Conservation (phyloP, 1,140 invertebrate genomes). For the Drosophila pectinifera region DNA sequence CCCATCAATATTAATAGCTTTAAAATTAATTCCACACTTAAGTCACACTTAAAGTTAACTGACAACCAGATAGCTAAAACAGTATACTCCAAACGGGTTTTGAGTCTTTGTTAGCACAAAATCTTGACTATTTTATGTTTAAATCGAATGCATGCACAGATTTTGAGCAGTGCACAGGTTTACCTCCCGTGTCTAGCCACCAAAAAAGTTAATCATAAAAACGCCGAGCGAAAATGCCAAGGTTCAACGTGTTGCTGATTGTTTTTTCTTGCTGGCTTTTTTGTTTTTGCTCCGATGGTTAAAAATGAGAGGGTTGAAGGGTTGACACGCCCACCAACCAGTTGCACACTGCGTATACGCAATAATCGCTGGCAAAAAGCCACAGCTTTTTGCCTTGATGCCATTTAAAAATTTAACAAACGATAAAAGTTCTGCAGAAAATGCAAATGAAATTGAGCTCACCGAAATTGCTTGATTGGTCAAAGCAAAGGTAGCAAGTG, state of each 20-base stretch:
- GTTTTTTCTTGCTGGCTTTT: slow-evolving; percentile 46
- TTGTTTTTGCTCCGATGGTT: background rate
- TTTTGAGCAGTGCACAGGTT: slow-evolving; percentile 1
- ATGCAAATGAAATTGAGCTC: slow-evolving; percentile 11
- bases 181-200: slow-evolving; percentile 8
- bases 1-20: background rate
- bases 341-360: slow-evolving; percentile 66
- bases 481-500: background rate
- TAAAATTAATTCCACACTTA: background rate
- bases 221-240: slow-evolving; percentile 58
- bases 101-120: too few relatives aligned
- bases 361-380: slow-evolving; percentile 20
- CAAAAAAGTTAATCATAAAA: slow-evolving; percentile 67
- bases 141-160: too few relatives aligned
- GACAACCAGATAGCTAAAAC: background rate
- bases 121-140: too few relatives aligned
- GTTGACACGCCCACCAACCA: slow-evolving; percentile 35
- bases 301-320: slow-evolving; percentile 8
- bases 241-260: slow-evolving; percentile 73
- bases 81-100: background rate
- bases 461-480: slow-evolving; percentile 7
- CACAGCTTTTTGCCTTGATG: background rate
- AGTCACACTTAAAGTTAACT: background rate
- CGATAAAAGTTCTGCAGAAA: slow-evolving; percentile 1
- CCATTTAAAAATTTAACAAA: slow-evolving; percentile 9